phyloP scores from a whole-genome alignment of 2,888 invertebrate species.

The Cheilosia vernalis region DNA sequence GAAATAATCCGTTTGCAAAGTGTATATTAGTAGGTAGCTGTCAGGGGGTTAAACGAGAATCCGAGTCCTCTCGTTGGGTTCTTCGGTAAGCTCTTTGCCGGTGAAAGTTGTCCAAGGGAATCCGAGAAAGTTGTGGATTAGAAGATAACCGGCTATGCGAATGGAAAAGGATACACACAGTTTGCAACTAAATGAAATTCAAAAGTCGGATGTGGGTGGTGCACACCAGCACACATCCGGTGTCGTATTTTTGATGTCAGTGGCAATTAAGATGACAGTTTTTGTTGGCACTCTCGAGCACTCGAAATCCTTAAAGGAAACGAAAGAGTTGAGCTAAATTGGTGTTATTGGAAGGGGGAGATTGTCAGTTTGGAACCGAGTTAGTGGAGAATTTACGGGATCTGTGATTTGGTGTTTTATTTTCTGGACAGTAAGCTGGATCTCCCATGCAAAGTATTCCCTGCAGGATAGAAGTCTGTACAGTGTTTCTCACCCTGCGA shows the following conservation, averaged over 20 bases:
- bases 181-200: slow-evolving; percentile 7
- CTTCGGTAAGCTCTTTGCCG: not conserved
- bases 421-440: no score
- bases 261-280: slow-evolving; percentile 6
- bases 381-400: no score
- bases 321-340: not conserved
- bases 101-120: slow-evolving; percentile 2
- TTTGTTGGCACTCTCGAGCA: not conserved
- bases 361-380: not conserved
- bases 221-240: not conserved
- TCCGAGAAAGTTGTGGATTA: slow-evolving; percentile 26
- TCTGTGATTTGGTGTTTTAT: no score
- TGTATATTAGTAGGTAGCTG: slow-evolving; percentile 4
- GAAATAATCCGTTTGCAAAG: slow-evolving; percentile 32
- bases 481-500: no score
- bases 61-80: slow-evolving; percentile 4
- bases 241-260: not conserved
- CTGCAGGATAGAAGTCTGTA: no score
- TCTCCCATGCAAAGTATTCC: no score
- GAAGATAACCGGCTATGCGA: slow-evolving; percentile 10
- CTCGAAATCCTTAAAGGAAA: not conserved
- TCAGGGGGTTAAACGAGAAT: not conserved
- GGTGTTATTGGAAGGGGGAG: not conserved
- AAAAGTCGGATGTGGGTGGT: not conserved
- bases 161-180: not conserved